phyloP scores from a whole-genome alignment of 2,888 invertebrate genomes.

The Acleris holmiana region DNA sequence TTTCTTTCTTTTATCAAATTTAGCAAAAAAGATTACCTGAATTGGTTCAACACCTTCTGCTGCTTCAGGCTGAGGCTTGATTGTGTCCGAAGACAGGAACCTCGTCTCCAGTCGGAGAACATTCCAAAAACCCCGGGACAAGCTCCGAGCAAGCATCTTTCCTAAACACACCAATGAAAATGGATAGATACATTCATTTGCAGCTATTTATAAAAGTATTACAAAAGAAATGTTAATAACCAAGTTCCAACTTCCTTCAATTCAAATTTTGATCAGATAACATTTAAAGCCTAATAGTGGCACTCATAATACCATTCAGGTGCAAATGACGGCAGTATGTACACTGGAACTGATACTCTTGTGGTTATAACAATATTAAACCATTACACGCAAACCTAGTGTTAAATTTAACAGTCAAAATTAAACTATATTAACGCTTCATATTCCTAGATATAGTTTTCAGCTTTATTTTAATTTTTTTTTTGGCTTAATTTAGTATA shows the following conservation, averaged over 20 bases:
- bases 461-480: too few species aligned
- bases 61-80: constrained; percentile 59
- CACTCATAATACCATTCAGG: too few species aligned
- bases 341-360: too few species aligned
- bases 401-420: too few species aligned
- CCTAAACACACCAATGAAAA: constrained; percentile 29
- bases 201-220: neutral
- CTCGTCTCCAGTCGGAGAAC: constrained; percentile 60
- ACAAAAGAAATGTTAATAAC: constrained; percentile 30
- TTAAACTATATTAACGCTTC: too few species aligned
- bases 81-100: constrained; percentile 67
- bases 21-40: constrained; percentile 55
- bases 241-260: neutral
- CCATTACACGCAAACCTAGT: too few species aligned
- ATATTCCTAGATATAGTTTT: too few species aligned
- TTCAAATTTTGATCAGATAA: constrained; percentile 1
- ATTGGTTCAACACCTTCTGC: constrained; percentile 62
- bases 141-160: constrained; percentile 72
- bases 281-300: neutral
- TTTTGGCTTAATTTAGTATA: too few species aligned
- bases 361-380: too few species aligned
- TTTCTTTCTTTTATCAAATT: too few species aligned
- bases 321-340: too few species aligned
- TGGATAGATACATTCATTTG: neutral
- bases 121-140: constrained; percentile 68